phyloP scores from a whole-genome alignment of 2,113 vertebrate species.

The zebrafish (Danio rerio) region DNA sequence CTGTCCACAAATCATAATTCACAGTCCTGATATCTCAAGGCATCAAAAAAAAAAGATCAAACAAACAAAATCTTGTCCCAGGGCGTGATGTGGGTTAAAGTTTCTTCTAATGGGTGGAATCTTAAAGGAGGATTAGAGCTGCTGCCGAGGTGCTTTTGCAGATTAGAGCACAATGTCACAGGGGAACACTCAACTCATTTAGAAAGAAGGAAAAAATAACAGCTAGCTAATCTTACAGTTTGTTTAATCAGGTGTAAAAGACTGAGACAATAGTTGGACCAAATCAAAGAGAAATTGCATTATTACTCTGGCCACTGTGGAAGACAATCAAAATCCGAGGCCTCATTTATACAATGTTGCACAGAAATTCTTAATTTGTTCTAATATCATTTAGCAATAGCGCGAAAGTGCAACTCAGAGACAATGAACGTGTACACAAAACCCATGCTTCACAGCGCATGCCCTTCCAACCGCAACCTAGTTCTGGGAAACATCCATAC shows the following conservation, averaged over 20 bases:
- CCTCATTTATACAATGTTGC: no score
- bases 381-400: no score
- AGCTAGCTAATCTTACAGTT: neutral
- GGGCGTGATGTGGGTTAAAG: constrained; percentile 17
- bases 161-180: constrained; percentile 26
- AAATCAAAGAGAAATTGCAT: no score
- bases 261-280: neutral
- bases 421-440: no score
- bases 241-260: neutral
- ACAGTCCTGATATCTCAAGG: neutral
- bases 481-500: no score
- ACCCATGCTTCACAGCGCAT: no score
- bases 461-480: no score
- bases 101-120: neutral
- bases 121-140: constrained; percentile 29
- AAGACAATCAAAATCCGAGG: no score
- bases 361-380: no score
- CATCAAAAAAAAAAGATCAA: neutral
- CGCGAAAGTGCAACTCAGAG: no score
- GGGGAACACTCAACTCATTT: neutral
- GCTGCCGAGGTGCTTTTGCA: constrained; percentile 26
- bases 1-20: neutral
- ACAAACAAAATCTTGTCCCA: constrained; percentile 28
- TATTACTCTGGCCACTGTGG: no score
- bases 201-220: constrained; percentile 6